A percentile compares a stretch with the other conserved stretches of the same genome.
Conservation (phyloP, 1,140 invertebrate genomes). For the Drosophila nikananu region DNA sequence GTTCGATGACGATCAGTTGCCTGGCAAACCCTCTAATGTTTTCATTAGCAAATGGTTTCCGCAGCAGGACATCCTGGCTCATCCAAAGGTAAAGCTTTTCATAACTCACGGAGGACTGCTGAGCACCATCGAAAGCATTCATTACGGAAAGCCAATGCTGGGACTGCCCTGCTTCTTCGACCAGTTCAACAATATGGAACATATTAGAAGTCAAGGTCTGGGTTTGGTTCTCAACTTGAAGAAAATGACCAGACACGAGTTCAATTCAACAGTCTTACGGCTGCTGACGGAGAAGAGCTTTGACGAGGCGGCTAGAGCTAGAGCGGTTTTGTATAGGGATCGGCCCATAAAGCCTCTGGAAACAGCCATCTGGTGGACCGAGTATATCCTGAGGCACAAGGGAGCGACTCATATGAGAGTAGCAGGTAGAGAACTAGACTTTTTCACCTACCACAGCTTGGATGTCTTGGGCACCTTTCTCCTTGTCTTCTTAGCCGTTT, state of each 20-base stretch:
- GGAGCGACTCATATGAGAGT: slow-evolving; percentile 85
- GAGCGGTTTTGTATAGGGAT: slow-evolving; percentile 86
- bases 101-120: slow-evolving; percentile 87
- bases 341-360: slow-evolving; percentile 86
- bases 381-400: slow-evolving; percentile 86
- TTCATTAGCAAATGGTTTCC: slow-evolving; percentile 87
- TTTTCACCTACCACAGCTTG: slow-evolving; percentile 53
- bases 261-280: slow-evolving; percentile 9
- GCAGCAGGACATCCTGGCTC: slow-evolving; percentile 86
- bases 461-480: slow-evolving; percentile 38
- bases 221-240: slow-evolving; percentile 60
- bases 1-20: slow-evolving; percentile 80
- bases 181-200: slow-evolving; percentile 60
- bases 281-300: slow-evolving; percentile 44
- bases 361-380: slow-evolving; percentile 88
- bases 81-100: slow-evolving; percentile 85
- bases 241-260: slow-evolving; percentile 20
- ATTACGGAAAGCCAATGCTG: slow-evolving; percentile 54
- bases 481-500: not conserved
- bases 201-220: slow-evolving; percentile 86
- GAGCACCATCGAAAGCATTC: slow-evolving; percentile 85
- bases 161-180: slow-evolving; percentile 65
- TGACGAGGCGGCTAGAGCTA: slow-evolving; percentile 33
- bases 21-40: slow-evolving; percentile 87
- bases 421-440: slow-evolving; percentile 57